Percentiles rank a stretch among this genome's conserved stretches.
Evolutionary conservation across 2,113 vertebrate species (phyloP).

Genomic region (Oreocharis arfaki): DNA sequence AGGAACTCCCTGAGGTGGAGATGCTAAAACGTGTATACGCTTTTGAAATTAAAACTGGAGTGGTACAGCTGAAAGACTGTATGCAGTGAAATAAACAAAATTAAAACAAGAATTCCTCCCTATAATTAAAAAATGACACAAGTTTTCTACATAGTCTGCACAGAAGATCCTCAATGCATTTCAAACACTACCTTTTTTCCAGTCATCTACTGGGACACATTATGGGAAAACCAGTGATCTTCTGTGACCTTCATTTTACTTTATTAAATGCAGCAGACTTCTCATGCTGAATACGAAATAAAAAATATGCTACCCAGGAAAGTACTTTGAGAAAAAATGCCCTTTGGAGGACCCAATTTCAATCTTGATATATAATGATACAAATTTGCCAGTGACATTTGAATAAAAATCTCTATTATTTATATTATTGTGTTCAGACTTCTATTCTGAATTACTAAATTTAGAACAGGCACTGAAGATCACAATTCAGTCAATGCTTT

Average conservation of each 20-base stretch:
- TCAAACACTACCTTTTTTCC: conserved; percentile 60
- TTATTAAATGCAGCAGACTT: conserved; percentile 71
- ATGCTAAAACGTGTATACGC: background rate
- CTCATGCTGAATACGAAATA: conserved; percentile 60
- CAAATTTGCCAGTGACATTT: conserved; percentile 20
- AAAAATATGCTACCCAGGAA: conserved; percentile 58
- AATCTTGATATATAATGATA: conserved; percentile 3
- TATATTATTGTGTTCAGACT: conserved; percentile 35
- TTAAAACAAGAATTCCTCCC: background rate
- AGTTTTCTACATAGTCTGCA: background rate
- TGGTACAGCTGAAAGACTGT: background rate
- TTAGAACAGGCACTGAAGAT: background rate
- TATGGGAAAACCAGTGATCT: conserved; percentile 25
- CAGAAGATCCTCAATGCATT: conserved; percentile 22
- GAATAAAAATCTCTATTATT: conserved; percentile 41
- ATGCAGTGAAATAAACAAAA: background rate
- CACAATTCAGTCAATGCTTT: background rate
- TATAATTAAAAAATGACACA: conserved; percentile 18
- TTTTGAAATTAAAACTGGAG: background rate
- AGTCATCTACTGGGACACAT: conserved; percentile 34
- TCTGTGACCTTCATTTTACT: conserved; percentile 66
- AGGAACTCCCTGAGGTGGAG: background rate
- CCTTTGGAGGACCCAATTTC: conserved; percentile 35
- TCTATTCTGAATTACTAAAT: background rate
- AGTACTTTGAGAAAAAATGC: conserved; percentile 58